These are phyloP conservation scores for Listronotus oregonensis DNA, from an alignment of 1,140 invertebrate genomes.

Conservation along the genomic window DNA sequence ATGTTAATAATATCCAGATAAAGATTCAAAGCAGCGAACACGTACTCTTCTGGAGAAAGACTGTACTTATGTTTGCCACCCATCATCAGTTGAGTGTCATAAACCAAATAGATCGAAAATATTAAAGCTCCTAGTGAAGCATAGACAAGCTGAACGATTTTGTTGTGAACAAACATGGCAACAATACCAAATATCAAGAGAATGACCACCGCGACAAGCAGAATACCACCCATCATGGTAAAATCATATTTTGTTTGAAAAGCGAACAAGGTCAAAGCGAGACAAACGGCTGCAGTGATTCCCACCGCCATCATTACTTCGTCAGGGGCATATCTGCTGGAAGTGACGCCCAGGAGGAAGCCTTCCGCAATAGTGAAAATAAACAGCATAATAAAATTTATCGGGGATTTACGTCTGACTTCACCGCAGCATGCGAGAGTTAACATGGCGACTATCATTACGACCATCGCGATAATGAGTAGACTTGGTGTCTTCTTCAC, in stretches of 20 bases:
- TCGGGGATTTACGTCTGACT: slow-evolving; percentile 81
- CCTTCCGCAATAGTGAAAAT: slow-evolving; percentile 83
- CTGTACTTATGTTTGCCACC: slow-evolving; percentile 90
- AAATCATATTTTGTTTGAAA: slow-evolving; percentile 95
- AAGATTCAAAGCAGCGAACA: slow-evolving; percentile 89
- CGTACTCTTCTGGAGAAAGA: slow-evolving; percentile 94
- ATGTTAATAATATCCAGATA: slow-evolving; percentile 92
- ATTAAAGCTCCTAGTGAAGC: slow-evolving; percentile 78
- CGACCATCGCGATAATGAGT: slow-evolving; percentile 68
- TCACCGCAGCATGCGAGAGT: slow-evolving; percentile 85
- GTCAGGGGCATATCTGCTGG: slow-evolving; percentile 62
- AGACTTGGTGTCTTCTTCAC: slow-evolving; percentile 59
- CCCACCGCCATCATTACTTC: slow-evolving; percentile 82
- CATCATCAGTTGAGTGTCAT: slow-evolving; percentile 95
- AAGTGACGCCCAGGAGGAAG: slow-evolving; percentile 73
- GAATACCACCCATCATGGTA: slow-evolving; percentile 77
- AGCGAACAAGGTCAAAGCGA: slow-evolving; percentile 88
- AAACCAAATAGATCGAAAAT: slow-evolving; percentile 85
- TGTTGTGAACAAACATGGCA: slow-evolving; percentile 70
- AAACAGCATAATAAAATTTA: slow-evolving; percentile 87
- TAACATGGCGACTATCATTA: slow-evolving; percentile 78
- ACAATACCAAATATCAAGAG: slow-evolving; percentile 86
- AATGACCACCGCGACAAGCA: slow-evolving; percentile 78
- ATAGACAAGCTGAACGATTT: slow-evolving; percentile 74
- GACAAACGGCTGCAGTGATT: slow-evolving; percentile 78